Evolutionary conservation across 2,888 invertebrate genomes (phyloP), one percentile per base, ranked within the genome.

Genomic region (Hypomecis punctinalis): DNA sequence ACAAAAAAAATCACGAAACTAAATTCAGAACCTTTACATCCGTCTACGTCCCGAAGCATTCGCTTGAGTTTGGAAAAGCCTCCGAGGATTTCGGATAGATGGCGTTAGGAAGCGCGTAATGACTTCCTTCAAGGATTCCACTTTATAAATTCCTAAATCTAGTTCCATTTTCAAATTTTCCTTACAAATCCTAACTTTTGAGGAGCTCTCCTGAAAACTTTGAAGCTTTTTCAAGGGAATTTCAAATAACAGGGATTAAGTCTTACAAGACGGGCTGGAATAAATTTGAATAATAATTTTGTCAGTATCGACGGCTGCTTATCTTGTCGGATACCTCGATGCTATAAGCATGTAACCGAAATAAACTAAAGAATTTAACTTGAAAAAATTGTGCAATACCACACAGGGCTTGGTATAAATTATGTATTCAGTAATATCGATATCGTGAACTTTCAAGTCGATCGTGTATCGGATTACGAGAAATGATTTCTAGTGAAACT

Each of bases 21-120:
- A 51, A 56, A 60, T 61, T 10, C 35, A 5, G 57, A 67, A 67
- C 63, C 59, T 49, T 48, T 63, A 62, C 42, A 65, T 43, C 55
- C 65, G 58, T 69, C 80, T 70, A 82, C 89, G 88, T 92, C 91
- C 92, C 91, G 91, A 61, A 92, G 88, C 91, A 90, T 90, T 89
- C 85, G 85, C 80, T 86, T 63, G 70, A 78, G 80, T 83, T 82
- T 76, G 85, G 82, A 89, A 91, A 89, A 92, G 88, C 91, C 92
- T 92, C 91, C 87, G 83, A 86, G 88, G 89, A 86, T 88, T 87
- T 89, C 70, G 86, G 89, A 90, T 91, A 92, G 92, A 92, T 92
- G 92, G 92, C 92, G 92, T 88, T 92, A 88, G 85, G 84, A 81
- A 84, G 75, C 82, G 77, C 80, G 74, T 88, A 89, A 90, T 88